Evolutionary conservation across 2,797 vertebrate species (phyloP).

Genomic region (Onychomys arenicola): DNA sequence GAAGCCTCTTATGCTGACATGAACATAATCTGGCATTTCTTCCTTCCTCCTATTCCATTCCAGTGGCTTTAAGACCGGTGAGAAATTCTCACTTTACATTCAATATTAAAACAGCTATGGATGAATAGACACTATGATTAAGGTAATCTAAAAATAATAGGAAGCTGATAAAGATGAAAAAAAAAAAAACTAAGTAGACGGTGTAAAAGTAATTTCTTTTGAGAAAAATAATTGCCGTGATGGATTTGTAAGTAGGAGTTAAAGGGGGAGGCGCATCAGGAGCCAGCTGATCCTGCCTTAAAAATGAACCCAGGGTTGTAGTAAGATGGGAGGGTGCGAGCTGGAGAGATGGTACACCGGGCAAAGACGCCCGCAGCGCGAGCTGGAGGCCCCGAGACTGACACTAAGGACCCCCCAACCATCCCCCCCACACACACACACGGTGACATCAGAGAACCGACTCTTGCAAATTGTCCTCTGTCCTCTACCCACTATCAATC

Average conservation of each 20-base stretch:
- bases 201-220: neutral
- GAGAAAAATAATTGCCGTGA: neutral
- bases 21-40: neutral
- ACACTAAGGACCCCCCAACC: neutral
- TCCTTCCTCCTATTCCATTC: neutral
- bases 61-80: neutral
- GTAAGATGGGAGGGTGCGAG: neutral
- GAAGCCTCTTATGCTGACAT: neutral
- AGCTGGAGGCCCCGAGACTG: neutral
- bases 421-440: too few species aligned
- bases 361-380: neutral
- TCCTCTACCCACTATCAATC: neutral
- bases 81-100: neutral
- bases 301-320: neutral
- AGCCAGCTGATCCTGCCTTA: neutral
- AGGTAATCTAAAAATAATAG: conserved; percentile 6
- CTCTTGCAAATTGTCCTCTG: neutral
- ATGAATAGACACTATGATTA: neutral
- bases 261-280: neutral
- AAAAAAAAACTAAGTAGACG: neutral
- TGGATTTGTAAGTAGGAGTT: neutral
- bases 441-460: neutral
- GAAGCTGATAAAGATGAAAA: neutral
- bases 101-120: neutral
- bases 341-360: neutral